Conservation (phyloP, 1,140 invertebrate genomes). For the Oncopeltus fasciatus region DNA sequence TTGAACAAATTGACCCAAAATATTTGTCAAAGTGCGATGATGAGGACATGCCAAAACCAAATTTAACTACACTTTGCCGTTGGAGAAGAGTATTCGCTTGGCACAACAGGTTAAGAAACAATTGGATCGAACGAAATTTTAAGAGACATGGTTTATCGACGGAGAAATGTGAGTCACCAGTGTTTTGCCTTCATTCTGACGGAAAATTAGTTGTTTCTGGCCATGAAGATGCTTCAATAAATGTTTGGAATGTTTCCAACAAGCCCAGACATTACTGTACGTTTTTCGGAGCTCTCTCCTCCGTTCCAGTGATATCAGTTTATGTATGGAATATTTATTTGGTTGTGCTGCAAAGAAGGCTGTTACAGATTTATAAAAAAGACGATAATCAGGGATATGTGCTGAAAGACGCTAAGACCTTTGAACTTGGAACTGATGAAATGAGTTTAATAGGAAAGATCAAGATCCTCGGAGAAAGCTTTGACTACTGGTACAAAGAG, state of each 20-base stretch:
- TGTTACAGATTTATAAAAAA: background rate
- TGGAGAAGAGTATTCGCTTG: background rate
- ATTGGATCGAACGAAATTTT: background rate
- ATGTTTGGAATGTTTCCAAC: background rate
- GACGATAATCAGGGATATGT: background rate
- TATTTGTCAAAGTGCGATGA: background rate
- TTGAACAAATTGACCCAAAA: background rate
- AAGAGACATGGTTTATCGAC: background rate
- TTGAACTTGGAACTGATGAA: background rate
- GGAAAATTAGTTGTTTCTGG: background rate
- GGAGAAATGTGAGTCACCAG: background rate
- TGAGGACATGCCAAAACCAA: background rate
- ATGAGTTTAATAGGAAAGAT: background rate
- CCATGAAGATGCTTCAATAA: background rate
- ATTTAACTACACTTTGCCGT: background rate
- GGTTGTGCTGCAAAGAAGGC: background rate
- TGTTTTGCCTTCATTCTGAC: background rate
- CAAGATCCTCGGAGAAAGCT: background rate
- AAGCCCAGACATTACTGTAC: background rate
- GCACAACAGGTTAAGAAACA: background rate
- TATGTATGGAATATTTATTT: background rate
- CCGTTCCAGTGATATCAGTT: background rate
- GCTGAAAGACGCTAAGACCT: background rate
- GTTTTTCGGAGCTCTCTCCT: background rate
- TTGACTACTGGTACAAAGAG: background rate